These are phyloP conservation scores for Heliopora coerulea DNA, from an alignment of 92 coral and sea anemone species.

Conservation along the genomic window DNA sequence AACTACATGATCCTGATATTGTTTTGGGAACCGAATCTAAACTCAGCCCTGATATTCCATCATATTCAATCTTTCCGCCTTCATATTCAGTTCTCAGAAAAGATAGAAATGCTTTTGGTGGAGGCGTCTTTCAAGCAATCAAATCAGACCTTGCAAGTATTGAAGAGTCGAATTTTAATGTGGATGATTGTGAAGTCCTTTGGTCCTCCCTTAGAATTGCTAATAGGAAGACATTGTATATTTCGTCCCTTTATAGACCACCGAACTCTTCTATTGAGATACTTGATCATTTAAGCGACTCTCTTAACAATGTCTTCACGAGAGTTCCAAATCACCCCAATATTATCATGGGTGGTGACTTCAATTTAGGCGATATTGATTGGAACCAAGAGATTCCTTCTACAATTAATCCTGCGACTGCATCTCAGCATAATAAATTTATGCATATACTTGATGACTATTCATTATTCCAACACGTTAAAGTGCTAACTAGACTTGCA, in stretches of 20 bases:
- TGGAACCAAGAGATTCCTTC: conserved; percentile 45
- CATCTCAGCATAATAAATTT: conserved; percentile 42
- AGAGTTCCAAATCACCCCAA: conserved; percentile 38
- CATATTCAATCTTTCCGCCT: conserved; percentile 46
- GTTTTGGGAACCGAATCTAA: conserved; percentile 49
- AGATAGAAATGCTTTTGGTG: conserved; percentile 36
- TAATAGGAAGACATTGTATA: conserved; percentile 37
- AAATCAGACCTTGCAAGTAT: conserved; percentile 12
- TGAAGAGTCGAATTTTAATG: conserved; percentile 5
- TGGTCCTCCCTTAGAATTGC: conserved; percentile 44
- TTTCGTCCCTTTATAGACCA: conserved; percentile 49
- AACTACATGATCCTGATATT: conserved; percentile 45
- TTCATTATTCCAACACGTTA: conserved; percentile 55
- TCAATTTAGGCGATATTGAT: conserved; percentile 56
- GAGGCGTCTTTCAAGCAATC: conserved; percentile 46
- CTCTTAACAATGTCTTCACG: conserved; percentile 41
- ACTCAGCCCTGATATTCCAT: conserved; percentile 31
- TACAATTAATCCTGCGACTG: conserved; percentile 30
- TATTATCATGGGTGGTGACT: conserved; percentile 50
- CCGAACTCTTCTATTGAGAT: conserved; percentile 47
- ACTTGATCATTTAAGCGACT: conserved; percentile 46
- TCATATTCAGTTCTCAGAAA: conserved; percentile 30
- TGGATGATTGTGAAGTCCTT: conserved; percentile 42
- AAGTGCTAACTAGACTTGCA: conserved; percentile 43
- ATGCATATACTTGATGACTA: conserved; percentile 45